Conservation (phyloP, 2,888 invertebrate genomes). For the Dorcus parallelipipedus region DNA sequence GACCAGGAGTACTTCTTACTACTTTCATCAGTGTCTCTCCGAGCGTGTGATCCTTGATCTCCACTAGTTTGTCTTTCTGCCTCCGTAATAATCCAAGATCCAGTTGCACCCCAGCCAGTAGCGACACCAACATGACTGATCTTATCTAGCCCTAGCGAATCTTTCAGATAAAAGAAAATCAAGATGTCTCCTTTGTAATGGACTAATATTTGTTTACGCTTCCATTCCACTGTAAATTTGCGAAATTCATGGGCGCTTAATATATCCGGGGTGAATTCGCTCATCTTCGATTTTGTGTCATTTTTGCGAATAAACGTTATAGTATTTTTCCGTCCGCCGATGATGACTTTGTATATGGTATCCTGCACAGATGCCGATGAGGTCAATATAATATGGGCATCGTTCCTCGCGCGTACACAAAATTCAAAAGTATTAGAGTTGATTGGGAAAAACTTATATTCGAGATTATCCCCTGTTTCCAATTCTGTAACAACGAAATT, state of each 20-base stretch:
- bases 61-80: too few relatives aligned
- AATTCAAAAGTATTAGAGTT: constrained; percentile 69
- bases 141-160: too few relatives aligned
- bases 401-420: constrained; percentile 73
- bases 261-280: constrained; percentile 19
- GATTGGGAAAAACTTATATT: constrained; percentile 66
- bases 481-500: constrained; percentile 61
- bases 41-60: too few relatives aligned
- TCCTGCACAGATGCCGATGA: constrained; percentile 65
- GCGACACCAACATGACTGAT: too few relatives aligned
- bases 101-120: constrained; percentile 84
- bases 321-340: constrained; percentile 85
- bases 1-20: too few relatives aligned
- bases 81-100: constrained; percentile 67
- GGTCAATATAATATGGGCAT: constrained; percentile 82
- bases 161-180: constrained; percentile 44
- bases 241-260: too few relatives aligned
- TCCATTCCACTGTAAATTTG: too few relatives aligned
- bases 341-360: constrained; percentile 82
- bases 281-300: constrained; percentile 56
- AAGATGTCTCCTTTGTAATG: constrained; percentile 47
- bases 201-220: too few relatives aligned
- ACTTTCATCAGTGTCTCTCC: too few relatives aligned
- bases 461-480: constrained; percentile 73
- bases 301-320: constrained; percentile 82